Evolutionary conservation across 2,113 vertebrate genomes (phyloP).

Genomic region (Coptodon bakossiorum): DNA sequence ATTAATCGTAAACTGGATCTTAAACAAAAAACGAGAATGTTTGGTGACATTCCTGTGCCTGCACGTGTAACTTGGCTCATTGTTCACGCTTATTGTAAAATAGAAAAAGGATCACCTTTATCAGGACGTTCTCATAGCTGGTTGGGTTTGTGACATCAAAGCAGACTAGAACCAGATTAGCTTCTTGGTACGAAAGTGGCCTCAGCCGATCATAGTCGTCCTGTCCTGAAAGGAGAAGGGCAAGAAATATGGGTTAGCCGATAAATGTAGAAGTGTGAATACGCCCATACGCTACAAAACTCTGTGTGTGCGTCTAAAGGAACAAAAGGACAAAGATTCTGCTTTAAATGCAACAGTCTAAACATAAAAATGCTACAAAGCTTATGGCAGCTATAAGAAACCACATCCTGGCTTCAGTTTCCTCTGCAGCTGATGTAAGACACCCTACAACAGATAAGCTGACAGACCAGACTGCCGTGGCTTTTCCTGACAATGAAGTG

Average conservation of each 20-base stretch:
- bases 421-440: constrained; percentile 43
- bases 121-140: constrained; percentile 87
- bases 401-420: constrained; percentile 72
- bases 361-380: background rate
- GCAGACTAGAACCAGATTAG: constrained; percentile 84
- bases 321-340: background rate
- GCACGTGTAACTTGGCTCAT: background rate
- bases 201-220: constrained; percentile 93
- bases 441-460: constrained; percentile 25
- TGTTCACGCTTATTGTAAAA: background rate
- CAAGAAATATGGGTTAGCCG: background rate
- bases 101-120: constrained; percentile 78
- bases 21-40: background rate
- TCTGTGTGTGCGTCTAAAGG: background rate
- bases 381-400: background rate
- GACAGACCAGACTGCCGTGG: background rate
- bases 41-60: background rate
- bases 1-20: constrained; percentile 13
- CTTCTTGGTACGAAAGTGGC: constrained; percentile 91
- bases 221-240: constrained; percentile 76
- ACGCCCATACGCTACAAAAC: background rate
- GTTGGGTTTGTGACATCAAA: constrained; percentile 95
- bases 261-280: background rate
- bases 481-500: background rate
- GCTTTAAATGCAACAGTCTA: background rate